Evolutionary conservation across 2,888 invertebrate species (phyloP).

Genomic region (Apomyelois bistriatella): DNA sequence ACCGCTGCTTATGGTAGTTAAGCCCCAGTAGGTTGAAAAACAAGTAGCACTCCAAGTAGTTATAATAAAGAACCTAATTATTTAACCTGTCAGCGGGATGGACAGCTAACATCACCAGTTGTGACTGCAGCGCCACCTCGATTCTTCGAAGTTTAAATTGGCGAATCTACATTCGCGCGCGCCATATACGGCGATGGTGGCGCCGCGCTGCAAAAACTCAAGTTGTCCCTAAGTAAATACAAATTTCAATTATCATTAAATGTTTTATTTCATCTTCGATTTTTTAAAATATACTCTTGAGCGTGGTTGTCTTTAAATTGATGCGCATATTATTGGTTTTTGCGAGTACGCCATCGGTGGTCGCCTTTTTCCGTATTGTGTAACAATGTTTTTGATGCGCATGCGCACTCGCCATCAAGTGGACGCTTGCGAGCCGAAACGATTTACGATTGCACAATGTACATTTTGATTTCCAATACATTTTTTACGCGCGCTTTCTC

Average conservation of each 20-base stretch:
- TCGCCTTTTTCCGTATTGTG: conserved; percentile 66
- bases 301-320: conserved; percentile 57
- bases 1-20: background rate
- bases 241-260: conserved; percentile 76
- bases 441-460: conserved; percentile 60
- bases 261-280: conserved; percentile 67
- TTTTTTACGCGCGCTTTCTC: conserved; percentile 65
- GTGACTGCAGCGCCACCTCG: conserved; percentile 44
- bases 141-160: conserved; percentile 69
- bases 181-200: conserved; percentile 58
- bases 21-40: conserved; percentile 27
- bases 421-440: conserved; percentile 45
- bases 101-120: conserved; percentile 26
- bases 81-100: conserved; percentile 45
- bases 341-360: conserved; percentile 63
- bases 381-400: conserved; percentile 62
- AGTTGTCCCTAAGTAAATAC: conserved; percentile 61
- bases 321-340: conserved; percentile 75
- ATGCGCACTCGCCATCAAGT: conserved; percentile 36
- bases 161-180: conserved; percentile 61
- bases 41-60: conserved; percentile 27
- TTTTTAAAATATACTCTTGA: conserved; percentile 41
- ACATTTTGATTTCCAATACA: conserved; percentile 57
- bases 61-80: conserved; percentile 39
- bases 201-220: conserved; percentile 57